Base-by-base conservation (phyloP, 2,797 vertebrate species). In the Chelonia mydas region DNA sequence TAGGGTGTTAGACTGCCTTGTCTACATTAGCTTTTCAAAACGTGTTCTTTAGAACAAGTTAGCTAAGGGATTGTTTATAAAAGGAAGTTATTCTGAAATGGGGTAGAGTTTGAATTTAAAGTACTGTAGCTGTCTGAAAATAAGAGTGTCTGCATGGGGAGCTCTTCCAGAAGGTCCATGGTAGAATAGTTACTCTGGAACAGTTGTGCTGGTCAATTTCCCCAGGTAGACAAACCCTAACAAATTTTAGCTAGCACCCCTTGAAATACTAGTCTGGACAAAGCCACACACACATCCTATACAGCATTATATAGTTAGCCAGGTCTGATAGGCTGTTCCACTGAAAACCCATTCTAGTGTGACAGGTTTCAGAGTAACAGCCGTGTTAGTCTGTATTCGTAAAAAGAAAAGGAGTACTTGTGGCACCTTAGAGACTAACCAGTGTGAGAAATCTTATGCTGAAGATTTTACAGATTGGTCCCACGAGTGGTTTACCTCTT, bases 1-100 rank as follows among this genome's bases (percentile, higher is more conserved):
- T 88, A 94, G 92, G 95, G 95, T 94, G 94, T 81, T 94, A 94
- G 47, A 90, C n/a, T 87, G 80, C 87, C 88, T 96, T 96, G 90
- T 94, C 95, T 96, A 19, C 92, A 90, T 95, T 6, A 93, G 85
- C 81, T 49, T 81, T 95, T 93, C 61, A 89, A 88, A 94, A 83
- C 88, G 86, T 91, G 90, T 94, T 94, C 10, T 72, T 93, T 77
- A 89, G 93, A 90, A 81, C 86, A 88, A 92, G 88, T 94, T 95
- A 96, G 91, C 88, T 83, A 80, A 93, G 81, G 90, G 91, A 89
- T 93, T 94, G 77, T 87, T 91, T 96, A 89, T 85, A 87, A 94
- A 97, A 77, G 90, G 28, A 81, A 78, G 88, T 78, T 96, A 95
- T 94, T 96, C 90, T 95, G 65, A 57, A 53, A 88, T 86, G 83